Evolutionary conservation across 1,140 invertebrate genomes (phyloP), one percentile per base, ranked within the genome.

Genomic region (Drosophila yakuba): DNA sequence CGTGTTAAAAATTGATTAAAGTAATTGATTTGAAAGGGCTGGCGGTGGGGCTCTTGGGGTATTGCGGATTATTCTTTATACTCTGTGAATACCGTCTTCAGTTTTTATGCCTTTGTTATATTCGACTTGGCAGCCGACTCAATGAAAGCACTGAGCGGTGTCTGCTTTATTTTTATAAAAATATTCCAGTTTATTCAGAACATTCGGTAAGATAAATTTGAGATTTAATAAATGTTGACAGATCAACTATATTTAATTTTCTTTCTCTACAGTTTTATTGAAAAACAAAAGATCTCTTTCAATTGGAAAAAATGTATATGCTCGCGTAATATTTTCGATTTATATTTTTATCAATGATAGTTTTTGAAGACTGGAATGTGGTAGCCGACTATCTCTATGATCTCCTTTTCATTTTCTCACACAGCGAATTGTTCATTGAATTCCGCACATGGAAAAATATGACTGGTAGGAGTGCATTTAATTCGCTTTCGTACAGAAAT

Each of bases 1-100:
- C 74, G 82, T 86, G 83, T 88, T 86, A 82, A 86, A 85, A 86
- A 88, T 86, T 86, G 82, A 86, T 88, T 88, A 83, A 86, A 88
- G 75, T 86, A 86, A 86, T 86, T 86, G 82, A 86, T 86, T 86
- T 88, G 71, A 55, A 77, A 54, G 60, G 48, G 28, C 23, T 64
- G 61, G 8, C 56, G 59, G 35, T 44, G 63, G 58, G 38, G 41
- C 41, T 23, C 12, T 28, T 68, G 15, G 44, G 44, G 41, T 71
- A 41, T 71, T 68, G 64, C 23, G 64, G 67, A 71, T 71, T 71
- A 71, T 71, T 35, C 43, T 10, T 39, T 20, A 48, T 32, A 7
- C 62, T 17, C 25, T 45, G 28, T 11, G 28, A 7, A 28, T 43
- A n/a, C 10, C 32, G 11, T 35, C 25, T 39, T 25, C n/a, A n/a